Evolutionary conservation across 1,140 invertebrate genomes (phyloP).

Genomic region (Trichonephila clavata): DNA sequence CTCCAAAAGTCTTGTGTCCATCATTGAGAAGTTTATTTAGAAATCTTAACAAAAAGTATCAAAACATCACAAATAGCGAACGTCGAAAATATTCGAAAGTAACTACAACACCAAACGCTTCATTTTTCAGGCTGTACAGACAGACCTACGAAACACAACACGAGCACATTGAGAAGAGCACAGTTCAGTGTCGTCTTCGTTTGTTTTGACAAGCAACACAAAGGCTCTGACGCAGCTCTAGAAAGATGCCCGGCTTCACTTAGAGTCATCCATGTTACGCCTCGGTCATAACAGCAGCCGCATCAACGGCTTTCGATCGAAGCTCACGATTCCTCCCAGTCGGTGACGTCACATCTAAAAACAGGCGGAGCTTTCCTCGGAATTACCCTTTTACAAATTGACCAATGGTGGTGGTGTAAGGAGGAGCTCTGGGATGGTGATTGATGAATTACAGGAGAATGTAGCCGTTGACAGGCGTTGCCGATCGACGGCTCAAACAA

Average conservation of each 20-base stretch:
- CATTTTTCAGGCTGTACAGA: too few relatives aligned
- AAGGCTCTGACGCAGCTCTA: background rate
- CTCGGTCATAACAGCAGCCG: constrained; percentile 40
- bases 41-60: background rate
- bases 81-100: too few relatives aligned
- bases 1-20: constrained; percentile 73
- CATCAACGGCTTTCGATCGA: constrained; percentile 45
- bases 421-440: constrained; percentile 27
- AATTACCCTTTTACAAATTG: constrained; percentile 54
- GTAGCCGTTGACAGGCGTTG: constrained; percentile 75
- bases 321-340: constrained; percentile 25
- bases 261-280: constrained; percentile 51
- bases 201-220: constrained; percentile 56
- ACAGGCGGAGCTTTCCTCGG: constrained; percentile 23
- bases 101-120: too few relatives aligned
- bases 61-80: background rate
- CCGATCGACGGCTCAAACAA: constrained; percentile 74
- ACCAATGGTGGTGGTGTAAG: background rate
- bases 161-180: background rate
- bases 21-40: constrained; percentile 24
- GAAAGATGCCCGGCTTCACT: background rate
- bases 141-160: background rate
- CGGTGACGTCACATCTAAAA: constrained; percentile 38
- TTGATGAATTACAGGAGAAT: constrained; percentile 70
- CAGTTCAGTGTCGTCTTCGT: background rate